Base-by-base conservation (phyloP, 2,113 vertebrate species). In the Leucopsar rothschildi region DNA sequence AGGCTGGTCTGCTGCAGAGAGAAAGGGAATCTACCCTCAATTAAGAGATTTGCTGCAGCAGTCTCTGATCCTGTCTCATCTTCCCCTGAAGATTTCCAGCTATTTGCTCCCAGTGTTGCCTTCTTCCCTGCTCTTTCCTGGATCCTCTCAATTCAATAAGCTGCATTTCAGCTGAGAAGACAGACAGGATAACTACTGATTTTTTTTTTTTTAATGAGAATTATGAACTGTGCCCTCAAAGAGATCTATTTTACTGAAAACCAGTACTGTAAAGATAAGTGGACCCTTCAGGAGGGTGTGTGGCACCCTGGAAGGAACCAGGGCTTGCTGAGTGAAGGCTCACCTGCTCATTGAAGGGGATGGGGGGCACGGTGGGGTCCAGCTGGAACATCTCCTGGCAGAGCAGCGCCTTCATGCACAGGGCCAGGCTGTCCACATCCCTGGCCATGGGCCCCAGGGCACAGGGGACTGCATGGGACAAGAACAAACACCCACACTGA, bases 351-450 rank as follows among this genome's bases (percentile, higher is more conserved):
- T 98, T 94, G 59, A 99, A 99, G 61, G 98, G 98, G 45, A 99
- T 15, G 0, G 99, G 99, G 12, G 99, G 99, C 57, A 99, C 97
- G 0, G 97, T 98, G 90, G 99, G 98, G 82, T 99, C 99, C 97
- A 99, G 94, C 22, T 35, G 89, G 95, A 99, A 99, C 99, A 99
- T 98, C 91, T 99, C 97, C 45, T 98, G 95, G 35, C 98, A 98
- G 23, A 99, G 98, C 90, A 99, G 93, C 0, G 99, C 99, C 97
- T 97, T 97, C 98, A 99, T 98, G 75, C 97, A 99, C 57, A 99
- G 94, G 15, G 97, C 98, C 97, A 99, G 97, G 91, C 99, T 98
- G 93, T 99, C 99, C 92, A 99, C 99, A 0, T 99, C 99, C 57
- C 96, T 97, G 0, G 97, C 99, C 98, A 99, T 95, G 4, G 99